phyloP scores from a whole-genome alignment of 2,888 invertebrate genomes.

The Seira ritae region DNA sequence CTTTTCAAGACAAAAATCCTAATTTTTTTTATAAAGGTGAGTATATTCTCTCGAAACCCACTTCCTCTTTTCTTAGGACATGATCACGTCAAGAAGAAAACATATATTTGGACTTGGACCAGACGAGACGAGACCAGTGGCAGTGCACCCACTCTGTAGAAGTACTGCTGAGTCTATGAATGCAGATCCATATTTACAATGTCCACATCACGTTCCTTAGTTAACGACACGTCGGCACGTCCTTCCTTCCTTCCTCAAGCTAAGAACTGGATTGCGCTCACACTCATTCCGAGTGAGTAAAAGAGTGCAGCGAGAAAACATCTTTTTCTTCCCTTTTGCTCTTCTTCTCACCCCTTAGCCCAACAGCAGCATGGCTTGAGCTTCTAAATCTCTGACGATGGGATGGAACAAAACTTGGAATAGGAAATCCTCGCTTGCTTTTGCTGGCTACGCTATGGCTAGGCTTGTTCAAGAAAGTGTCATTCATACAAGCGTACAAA shows the following conservation, averaged over 20 bases:
- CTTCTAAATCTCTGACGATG: neutral
- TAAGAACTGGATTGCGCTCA: conserved; percentile 8
- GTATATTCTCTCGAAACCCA: conserved; percentile 8
- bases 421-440: no score
- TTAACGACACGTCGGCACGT: conserved; percentile 61
- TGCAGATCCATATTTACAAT: conserved; percentile 61
- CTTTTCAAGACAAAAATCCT: neutral
- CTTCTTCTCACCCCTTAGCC: neutral
- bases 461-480: neutral
- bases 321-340: neutral
- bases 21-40: conserved; percentile 7
- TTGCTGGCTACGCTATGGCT: no score
- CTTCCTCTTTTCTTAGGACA: conserved; percentile 14
- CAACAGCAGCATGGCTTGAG: no score
- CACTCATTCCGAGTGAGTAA: neutral
- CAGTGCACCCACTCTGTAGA: conserved; percentile 23
- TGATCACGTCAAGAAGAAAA: conserved; percentile 37
- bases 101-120: conserved; percentile 1
- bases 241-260: conserved; percentile 30
- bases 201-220: conserved; percentile 61
- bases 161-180: conserved; percentile 45
- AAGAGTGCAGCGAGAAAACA: neutral
- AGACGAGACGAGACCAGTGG: no score
- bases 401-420: no score
- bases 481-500: no score